Conservation (phyloP, 2,113 vertebrate species). For the Okapia johnstoni region DNA sequence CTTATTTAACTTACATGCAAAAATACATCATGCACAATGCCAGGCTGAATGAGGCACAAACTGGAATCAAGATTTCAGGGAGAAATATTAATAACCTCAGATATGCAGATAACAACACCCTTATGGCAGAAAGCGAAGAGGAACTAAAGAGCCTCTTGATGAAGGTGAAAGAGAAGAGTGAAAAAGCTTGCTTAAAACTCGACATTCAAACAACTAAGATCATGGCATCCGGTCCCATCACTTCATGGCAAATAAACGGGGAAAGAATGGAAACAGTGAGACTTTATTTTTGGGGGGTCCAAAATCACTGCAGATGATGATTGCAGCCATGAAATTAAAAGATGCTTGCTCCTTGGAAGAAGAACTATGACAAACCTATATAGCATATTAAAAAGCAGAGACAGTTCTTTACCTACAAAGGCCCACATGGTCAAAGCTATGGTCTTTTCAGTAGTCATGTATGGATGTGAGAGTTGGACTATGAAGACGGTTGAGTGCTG, state of each 20-base stretch:
- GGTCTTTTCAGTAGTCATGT: neutral
- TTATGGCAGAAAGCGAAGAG: neutral
- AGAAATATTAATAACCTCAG: neutral
- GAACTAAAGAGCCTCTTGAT: neutral
- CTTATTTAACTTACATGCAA: neutral
- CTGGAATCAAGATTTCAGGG: neutral
- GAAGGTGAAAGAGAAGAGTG: neutral
- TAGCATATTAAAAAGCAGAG: neutral
- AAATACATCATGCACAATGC: neutral
- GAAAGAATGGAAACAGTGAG: neutral
- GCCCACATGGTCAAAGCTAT: neutral
- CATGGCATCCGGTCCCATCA: accelerated
- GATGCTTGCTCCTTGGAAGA: neutral
- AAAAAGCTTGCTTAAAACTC: neutral
- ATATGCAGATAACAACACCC: neutral
- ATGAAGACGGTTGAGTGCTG: neutral
- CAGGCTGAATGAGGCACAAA: neutral
- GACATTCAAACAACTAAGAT: neutral
- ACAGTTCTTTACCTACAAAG: neutral
- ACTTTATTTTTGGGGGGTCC: neutral
- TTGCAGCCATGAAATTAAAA: neutral
- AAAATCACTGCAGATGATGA: neutral
- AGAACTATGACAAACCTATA: neutral
- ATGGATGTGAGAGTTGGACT: neutral
- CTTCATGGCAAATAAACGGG: neutral